Conservation (phyloP, 1,140 invertebrate genomes). For the Zaprionus nigranus region DNA sequence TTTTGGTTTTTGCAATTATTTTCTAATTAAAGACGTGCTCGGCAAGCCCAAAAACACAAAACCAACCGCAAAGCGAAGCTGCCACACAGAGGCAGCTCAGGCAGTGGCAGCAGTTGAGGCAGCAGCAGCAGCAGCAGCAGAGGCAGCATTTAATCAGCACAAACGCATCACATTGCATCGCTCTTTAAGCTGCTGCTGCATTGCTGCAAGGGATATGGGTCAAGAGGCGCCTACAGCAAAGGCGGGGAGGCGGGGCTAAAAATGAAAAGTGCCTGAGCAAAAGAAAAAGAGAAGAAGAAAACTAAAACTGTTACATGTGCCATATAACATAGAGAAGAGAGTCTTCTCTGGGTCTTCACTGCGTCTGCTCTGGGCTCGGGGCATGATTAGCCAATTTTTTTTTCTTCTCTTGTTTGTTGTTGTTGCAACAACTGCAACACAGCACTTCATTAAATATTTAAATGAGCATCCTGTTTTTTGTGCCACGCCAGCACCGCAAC, state of each 20-base stretch:
- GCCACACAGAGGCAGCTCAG: slow-evolving; percentile 1
- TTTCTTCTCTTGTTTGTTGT: slow-evolving; percentile 24
- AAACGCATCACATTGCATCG: slow-evolving; percentile 4
- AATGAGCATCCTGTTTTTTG: slow-evolving; percentile 76
- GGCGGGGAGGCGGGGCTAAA: not conserved
- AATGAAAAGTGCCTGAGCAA: slow-evolving; percentile 5
- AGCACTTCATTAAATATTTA: slow-evolving; percentile 83
- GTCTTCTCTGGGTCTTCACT: not conserved
- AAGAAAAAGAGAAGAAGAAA: slow-evolving; percentile 31
- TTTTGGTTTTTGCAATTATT: slow-evolving; percentile 73
- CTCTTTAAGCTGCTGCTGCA: slow-evolving; percentile 11
- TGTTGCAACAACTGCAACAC: slow-evolving; percentile 62
- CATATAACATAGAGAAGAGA: slow-evolving; percentile 17
- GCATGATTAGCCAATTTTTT: slow-evolving; percentile 66
- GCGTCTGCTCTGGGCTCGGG: slow-evolving; percentile 13
- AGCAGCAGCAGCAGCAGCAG: no score
- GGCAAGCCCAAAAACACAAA: slow-evolving; percentile 38
- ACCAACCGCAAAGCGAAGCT: not conserved
- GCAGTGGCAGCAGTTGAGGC: not conserved
- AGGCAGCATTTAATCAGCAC: slow-evolving; percentile 32
- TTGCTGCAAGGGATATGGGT: slow-evolving; percentile 57
- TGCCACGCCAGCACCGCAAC: slow-evolving; percentile 43
- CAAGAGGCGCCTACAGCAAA: slow-evolving; percentile 52
- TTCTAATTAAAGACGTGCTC: slow-evolving; percentile 81
- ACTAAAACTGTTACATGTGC: slow-evolving; percentile 68